Conservation (phyloP, 1,140 invertebrate species). For the Platorchestia sp. region DNA sequence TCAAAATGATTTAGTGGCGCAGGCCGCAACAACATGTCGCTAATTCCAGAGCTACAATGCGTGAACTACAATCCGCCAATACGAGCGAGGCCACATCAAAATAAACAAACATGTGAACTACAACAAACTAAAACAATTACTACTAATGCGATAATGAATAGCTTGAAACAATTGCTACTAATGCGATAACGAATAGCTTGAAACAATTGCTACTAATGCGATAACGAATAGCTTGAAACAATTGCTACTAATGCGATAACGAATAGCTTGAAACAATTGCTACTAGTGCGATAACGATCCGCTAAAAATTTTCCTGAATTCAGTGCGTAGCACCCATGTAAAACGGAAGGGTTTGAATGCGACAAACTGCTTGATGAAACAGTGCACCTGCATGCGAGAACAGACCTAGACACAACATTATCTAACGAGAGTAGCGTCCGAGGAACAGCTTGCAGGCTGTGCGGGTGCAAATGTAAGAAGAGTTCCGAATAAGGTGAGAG, state of each 20-base stretch:
- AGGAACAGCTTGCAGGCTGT: neutral
- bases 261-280: neutral
- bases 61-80: neutral
- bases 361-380: neutral
- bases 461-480: neutral
- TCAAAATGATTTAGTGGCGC: neutral
- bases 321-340: neutral
- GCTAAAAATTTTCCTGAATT: no score
- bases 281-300: no score
- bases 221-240: neutral
- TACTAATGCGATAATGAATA: neutral
- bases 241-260: neutral
- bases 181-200: neutral
- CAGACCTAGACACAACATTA: neutral
- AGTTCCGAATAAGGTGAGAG: neutral
- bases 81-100: neutral
- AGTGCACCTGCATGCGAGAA: neutral
- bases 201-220: neutral
- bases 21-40: neutral
- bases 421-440: neutral
- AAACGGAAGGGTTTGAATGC: neutral
- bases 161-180: neutral
- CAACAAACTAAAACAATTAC: neutral
- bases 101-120: neutral
- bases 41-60: neutral